These are phyloP conservation scores for human DNA, from an alignment of 2,113 vertebrate species.

Conservation along the genomic window DNA sequence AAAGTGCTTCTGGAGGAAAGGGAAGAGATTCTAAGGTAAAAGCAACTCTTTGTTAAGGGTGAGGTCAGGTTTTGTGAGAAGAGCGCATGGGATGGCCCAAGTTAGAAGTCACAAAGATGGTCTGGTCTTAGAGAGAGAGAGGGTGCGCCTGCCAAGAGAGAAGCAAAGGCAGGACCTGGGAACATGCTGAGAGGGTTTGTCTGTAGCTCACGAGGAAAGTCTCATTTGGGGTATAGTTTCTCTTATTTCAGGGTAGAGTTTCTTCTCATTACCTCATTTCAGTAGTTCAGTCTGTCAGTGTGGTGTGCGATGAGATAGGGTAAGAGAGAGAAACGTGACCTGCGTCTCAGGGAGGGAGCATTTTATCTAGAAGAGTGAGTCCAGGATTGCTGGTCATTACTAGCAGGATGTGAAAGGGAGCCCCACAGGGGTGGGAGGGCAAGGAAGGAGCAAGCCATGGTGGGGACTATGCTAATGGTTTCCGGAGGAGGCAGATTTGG, in stretches of 20 bases:
- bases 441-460: background rate
- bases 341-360: too few relatives aligned
- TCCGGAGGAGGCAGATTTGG: too few relatives aligned
- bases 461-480: background rate
- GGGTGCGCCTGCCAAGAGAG: background rate
- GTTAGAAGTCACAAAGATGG: background rate
- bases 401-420: background rate
- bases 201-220: background rate
- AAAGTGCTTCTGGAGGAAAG: background rate
- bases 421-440: background rate
- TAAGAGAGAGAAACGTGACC: background rate
- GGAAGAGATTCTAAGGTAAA: background rate
- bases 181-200: too few relatives aligned
- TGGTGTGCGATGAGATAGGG: background rate
- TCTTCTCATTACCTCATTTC: background rate
- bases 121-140: background rate
- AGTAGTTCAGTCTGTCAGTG: background rate
- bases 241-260: too few relatives aligned
- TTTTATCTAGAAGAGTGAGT: background rate
- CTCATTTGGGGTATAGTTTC: background rate
- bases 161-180: background rate
- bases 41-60: background rate
- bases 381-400: background rate
- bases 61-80: background rate
- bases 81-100: background rate